Base-by-base conservation (phyloP, 2,888 invertebrate species). In the Lasioglossum morio region DNA sequence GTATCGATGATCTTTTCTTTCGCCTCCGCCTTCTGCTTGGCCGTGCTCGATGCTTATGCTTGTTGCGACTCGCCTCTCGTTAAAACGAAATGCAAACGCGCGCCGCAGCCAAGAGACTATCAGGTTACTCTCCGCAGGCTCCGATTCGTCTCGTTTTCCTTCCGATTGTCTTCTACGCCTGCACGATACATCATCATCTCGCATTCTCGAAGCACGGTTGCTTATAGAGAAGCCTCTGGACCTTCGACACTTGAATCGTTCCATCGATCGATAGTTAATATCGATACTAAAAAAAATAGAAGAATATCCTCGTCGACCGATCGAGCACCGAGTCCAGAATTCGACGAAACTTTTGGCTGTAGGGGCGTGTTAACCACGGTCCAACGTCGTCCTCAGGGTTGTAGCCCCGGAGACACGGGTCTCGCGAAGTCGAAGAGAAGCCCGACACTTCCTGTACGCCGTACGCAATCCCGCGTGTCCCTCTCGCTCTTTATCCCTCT, bases 41-140 rank as follows among this genome's bases (percentile, higher is more conserved):
- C 69, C 72, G 82, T 85, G n/a, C 53, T 48, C 48, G 76, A 81
- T 83, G 53, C 53, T n/a, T 10, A 53, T 10, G n/a, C 53, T 53
- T 78, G 85, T 77, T 77, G 75, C 81, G 74, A 77, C 87, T 89
- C 82, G 79, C 78, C 81, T 70, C 92, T 93, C 90, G 93, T 93
- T 93, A 91, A 88, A 88, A 88, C 83, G 77, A 85, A 85, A 90
- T 87, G 86, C 84, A 89, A 90, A 87, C 88, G 88, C 81, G 82
- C 63, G 84, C 83, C 90, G 81, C 76, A n/a, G 82, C 14, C 4
- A 4, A 12, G 46, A 86, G 85, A 57, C 80, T 81, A 84, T 87
- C 85, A 27, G 76, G 83, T 84, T 82, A 86, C 79, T 85, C 77
- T 84, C 76, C 66, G 57, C 66, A 77, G 80, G 77, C 87, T 72